Conservation (phyloP, 92 coral and sea anemone genomes). For the Porites rus region DNA sequence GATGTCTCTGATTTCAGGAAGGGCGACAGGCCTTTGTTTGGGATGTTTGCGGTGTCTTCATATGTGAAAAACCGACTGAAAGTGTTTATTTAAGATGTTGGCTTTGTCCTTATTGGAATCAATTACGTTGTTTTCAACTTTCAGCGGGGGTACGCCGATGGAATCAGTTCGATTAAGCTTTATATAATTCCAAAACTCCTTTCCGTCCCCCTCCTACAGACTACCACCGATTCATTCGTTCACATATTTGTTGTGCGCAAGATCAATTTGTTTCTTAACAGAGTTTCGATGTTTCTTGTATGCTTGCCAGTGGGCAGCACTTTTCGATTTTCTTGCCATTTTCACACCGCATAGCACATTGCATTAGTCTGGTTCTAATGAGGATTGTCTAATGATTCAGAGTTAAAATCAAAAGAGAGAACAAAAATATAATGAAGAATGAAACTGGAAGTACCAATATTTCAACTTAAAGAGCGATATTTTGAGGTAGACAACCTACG, state of each 20-base stretch:
- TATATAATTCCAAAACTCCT: slow-evolving; percentile 38
- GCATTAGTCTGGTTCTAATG: not conserved
- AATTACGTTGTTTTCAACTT: too few relatives aligned
- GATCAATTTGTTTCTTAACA: slow-evolving; percentile 23
- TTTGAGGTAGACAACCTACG: too few relatives aligned
- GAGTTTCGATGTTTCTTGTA: slow-evolving; percentile 30
- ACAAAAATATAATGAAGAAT: not conserved
- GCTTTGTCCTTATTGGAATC: too few relatives aligned
- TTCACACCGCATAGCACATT: not conserved
- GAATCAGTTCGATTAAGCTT: not conserved
- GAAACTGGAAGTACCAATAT: too few relatives aligned
- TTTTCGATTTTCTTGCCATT: slow-evolving; percentile 47
- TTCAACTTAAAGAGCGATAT: too few relatives aligned
- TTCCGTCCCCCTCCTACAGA: slow-evolving; percentile 41
- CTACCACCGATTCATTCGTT: slow-evolving; percentile 52
- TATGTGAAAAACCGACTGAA: not conserved
- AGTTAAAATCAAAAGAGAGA: not conserved
- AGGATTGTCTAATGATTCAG: not conserved
- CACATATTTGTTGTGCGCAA: slow-evolving; percentile 29
- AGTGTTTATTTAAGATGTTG: too few relatives aligned
- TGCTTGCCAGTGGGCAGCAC: slow-evolving; percentile 48
- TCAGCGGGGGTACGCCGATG: too few relatives aligned
- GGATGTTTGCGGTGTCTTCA: not conserved
- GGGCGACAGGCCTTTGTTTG: not conserved
- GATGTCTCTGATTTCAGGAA: not conserved